Percentiles rank a stretch among this genome's conserved stretches.
Evolutionary conservation across 2,113 vertebrate species (phyloP).

Genomic region (Lota lota): DNA sequence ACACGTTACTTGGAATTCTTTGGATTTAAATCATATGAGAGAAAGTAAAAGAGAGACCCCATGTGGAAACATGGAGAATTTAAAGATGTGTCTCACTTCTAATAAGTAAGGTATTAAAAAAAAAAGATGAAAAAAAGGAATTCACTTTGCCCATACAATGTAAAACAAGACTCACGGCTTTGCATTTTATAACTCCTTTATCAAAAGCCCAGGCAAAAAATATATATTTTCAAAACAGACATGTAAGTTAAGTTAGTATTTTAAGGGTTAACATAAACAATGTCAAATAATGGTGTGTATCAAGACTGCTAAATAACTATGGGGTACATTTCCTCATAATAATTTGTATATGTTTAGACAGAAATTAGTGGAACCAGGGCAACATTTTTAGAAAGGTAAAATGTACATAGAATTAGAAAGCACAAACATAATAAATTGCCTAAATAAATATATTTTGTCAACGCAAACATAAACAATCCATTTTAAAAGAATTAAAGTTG

Average conservation of each 20-base stretch:
- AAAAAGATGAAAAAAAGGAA: neutral
- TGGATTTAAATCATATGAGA: neutral
- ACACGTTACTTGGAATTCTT: too few species aligned
- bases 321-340: too few species aligned
- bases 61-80: neutral
- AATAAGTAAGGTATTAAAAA: neutral
- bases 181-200: neutral
- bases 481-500: neutral
- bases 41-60: neutral
- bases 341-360: slow-evolving; percentile 16
- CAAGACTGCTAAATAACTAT: neutral
- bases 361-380: slow-evolving; percentile 16
- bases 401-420: slow-evolving; percentile 32
- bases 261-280: too few species aligned
- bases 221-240: neutral
- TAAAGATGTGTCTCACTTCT: neutral
- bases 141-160: neutral
- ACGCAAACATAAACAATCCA: too few species aligned
- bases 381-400: slow-evolving; percentile 12
- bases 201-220: neutral
- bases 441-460: too few species aligned
- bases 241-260: too few species aligned
- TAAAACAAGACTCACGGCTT: neutral
- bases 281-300: neutral
- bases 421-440: slow-evolving; percentile 31